Evolutionary conservation across 2,797 vertebrate species (phyloP).

Genomic region (Vireo griseus): DNA sequence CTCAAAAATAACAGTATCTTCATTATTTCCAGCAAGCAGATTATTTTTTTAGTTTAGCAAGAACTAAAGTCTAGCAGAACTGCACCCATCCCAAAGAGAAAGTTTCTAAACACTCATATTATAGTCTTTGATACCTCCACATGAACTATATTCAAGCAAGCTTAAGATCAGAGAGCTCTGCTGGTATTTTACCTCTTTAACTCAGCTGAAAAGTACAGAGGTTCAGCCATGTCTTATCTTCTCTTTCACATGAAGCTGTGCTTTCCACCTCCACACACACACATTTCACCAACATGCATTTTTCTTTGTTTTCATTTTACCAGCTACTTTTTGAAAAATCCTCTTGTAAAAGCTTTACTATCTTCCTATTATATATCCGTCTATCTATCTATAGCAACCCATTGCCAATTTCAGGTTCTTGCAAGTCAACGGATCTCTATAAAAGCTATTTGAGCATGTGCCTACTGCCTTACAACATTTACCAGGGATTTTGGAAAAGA

Average conservation of each 20-base stretch:
- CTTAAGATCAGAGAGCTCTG: background rate
- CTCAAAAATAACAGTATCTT: background rate
- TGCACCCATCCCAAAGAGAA: background rate
- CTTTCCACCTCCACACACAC: background rate
- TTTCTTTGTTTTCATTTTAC: background rate
- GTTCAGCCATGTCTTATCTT: background rate
- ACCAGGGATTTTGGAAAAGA: fast-evolving
- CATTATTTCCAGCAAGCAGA: background rate
- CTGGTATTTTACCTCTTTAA: background rate
- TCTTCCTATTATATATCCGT: background rate
- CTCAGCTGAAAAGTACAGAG: background rate
- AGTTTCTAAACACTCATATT: background rate
- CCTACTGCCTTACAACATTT: background rate
- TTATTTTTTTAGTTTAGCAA: too few relatives aligned
- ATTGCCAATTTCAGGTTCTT: background rate
- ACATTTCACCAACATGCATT: background rate
- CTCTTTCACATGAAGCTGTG: background rate
- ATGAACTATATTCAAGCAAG: background rate
- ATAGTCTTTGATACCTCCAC: background rate
- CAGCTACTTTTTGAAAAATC: background rate
- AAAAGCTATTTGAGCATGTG: background rate
- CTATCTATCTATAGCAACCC: background rate
- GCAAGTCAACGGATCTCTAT: background rate
- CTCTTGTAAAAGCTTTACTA: background rate
- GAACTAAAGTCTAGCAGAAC: background rate